Evolutionary conservation across 2,113 vertebrate species (phyloP).

Genomic region (Drymodes brunneopygia): DNA sequence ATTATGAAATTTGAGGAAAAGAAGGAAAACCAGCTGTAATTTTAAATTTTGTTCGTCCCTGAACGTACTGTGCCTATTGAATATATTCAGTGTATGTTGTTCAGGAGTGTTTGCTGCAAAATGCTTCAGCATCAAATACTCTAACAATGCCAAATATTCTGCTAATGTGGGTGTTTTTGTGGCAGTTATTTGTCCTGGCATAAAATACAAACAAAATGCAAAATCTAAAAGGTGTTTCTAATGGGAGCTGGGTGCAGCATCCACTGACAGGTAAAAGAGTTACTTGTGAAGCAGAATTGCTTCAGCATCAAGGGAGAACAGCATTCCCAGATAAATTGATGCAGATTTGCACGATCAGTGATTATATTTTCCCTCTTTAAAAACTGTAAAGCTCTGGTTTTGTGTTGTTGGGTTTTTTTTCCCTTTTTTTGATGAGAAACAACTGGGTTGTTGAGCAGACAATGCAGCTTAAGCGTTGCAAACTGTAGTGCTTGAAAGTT

Average conservation of each 20-base stretch:
- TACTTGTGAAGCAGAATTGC: background rate
- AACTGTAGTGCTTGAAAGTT: background rate
- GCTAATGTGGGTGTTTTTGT: background rate
- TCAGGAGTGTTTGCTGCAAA: background rate
- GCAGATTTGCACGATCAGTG: background rate
- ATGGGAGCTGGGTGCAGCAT: background rate
- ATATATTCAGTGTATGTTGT: fast-evolving
- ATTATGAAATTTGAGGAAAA: background rate
- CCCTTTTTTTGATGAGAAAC: background rate
- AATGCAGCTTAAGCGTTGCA: background rate
- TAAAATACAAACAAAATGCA: background rate
- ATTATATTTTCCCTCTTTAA: background rate
- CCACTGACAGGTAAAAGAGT: background rate
- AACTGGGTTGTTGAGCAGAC: background rate
- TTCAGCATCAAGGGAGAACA: background rate
- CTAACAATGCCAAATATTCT: background rate
- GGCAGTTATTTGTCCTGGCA: background rate
- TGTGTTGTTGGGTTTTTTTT: background rate
- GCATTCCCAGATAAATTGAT: background rate
- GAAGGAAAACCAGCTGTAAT: background rate
- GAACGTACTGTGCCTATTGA: background rate
- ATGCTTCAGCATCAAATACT: background rate
- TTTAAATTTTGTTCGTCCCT: background rate
- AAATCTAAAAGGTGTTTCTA: background rate
- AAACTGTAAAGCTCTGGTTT: background rate